Percentiles rank a stretch among this genome's conserved stretches.
These are phyloP conservation scores for Podarcis muralis DNA, from an alignment of 2,113 vertebrate species.

Conservation along the genomic window DNA sequence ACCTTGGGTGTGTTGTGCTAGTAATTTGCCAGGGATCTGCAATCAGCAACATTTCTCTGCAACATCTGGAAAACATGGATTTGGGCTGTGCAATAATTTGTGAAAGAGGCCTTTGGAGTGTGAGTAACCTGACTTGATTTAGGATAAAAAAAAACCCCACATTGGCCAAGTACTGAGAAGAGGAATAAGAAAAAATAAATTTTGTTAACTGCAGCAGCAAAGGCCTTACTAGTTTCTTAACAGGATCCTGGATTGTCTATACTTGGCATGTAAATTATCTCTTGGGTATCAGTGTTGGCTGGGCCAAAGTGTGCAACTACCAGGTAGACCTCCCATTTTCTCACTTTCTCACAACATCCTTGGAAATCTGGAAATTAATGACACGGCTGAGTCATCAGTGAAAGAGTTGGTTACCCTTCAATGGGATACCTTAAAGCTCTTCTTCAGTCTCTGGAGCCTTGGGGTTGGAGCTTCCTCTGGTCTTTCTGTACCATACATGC, in stretches of 20 bases:
- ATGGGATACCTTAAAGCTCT: rapidly evolving
- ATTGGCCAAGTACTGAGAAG: background rate
- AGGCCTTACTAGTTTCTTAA: too few species aligned
- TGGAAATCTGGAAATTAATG: background rate
- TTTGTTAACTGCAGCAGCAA: too few species aligned
- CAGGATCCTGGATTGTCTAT: background rate
- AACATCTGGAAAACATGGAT: background rate
- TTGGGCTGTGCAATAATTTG: background rate
- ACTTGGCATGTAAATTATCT: background rate
- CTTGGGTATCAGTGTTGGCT: background rate
- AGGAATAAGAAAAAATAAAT: too few species aligned
- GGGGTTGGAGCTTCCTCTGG: background rate
- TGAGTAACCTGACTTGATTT: background rate
- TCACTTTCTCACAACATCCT: too few species aligned
- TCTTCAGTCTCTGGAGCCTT: rapidly evolving
- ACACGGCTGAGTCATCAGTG: background rate
- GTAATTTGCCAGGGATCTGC: background rate
- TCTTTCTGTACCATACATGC: rapidly evolving
- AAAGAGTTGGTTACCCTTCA: background rate
- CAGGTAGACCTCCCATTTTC: too few species aligned
- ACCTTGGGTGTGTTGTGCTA: background rate
- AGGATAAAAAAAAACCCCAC: background rate
- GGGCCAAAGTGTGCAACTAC: background rate
- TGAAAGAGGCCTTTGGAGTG: background rate
- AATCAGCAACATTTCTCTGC: background rate